Conservation (phyloP, 2,113 vertebrate species). For the Furnarius figulus region DNA sequence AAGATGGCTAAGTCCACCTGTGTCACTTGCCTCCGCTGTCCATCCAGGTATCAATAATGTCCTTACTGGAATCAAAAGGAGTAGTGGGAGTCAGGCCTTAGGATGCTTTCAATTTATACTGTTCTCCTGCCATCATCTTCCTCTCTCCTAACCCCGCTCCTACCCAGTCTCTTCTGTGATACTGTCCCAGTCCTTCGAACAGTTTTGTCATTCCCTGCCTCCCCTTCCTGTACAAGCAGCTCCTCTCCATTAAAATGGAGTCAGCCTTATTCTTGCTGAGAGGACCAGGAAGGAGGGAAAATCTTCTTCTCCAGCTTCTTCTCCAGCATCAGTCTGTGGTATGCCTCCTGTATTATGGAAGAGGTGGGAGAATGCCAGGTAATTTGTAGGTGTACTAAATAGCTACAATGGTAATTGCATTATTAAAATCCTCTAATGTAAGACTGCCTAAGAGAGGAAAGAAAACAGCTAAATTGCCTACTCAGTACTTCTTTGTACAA, state of each 20-base stretch:
- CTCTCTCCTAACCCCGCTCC: not conserved
- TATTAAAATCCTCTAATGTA: slow-evolving; percentile 48
- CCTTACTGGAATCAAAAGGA: not conserved
- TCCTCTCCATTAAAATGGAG: not conserved
- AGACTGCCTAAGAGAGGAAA: slow-evolving; percentile 32
- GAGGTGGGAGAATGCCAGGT: not conserved
- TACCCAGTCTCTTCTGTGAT: not conserved
- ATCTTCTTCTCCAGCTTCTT: not conserved
- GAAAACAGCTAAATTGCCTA: slow-evolving; percentile 53
- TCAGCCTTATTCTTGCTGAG: not conserved
- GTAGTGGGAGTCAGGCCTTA: not conserved
- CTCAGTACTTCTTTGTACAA: slow-evolving; percentile 44
- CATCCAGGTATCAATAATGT: not conserved
- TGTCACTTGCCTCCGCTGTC: not conserved
- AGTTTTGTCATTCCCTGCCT: not conserved
- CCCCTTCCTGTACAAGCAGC: not conserved
- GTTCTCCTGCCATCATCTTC: not conserved
- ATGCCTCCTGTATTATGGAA: not conserved
- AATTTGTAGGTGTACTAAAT: slow-evolving; percentile 39
- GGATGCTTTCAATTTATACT: not conserved
- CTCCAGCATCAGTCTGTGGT: not conserved
- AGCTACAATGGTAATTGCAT: slow-evolving; percentile 33
- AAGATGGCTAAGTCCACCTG: not conserved
- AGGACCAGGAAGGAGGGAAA: not conserved
- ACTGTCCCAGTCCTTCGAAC: not conserved